These are phyloP conservation scores for Labroides dimidiatus DNA, from an alignment of 2,797 vertebrate species.

Conservation along the genomic window DNA sequence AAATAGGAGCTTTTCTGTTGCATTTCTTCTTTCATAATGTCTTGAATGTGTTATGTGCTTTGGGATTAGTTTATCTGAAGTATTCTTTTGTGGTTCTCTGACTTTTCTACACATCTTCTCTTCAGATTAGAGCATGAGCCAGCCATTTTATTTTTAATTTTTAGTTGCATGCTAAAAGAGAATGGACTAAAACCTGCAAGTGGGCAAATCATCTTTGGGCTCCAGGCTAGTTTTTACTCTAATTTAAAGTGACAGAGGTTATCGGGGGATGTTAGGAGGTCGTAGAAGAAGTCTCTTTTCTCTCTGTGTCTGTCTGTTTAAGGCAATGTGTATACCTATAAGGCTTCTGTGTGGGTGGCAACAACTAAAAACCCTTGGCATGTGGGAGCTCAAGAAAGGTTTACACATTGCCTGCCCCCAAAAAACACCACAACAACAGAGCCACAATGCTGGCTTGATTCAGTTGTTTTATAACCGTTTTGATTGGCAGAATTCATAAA, in stretches of 20 bases:
- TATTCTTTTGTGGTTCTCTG: conserved; percentile 31
- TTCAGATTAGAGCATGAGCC: conserved; percentile 56
- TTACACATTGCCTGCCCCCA: conserved; percentile 85
- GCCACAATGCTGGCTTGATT: conserved; percentile 68
- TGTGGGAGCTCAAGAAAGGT: conserved; percentile 83
- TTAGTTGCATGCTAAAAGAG: conserved; percentile 64
- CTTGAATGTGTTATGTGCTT: conserved; percentile 57
- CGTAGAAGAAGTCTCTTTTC: conserved; percentile 48
- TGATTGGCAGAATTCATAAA: conserved; percentile 66
- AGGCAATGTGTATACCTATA: conserved; percentile 82
- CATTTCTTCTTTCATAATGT: conserved; percentile 35
- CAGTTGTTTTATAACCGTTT: conserved; percentile 67
- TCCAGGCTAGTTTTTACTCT: conserved; percentile 42
- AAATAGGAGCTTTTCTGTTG: conserved; percentile 68
- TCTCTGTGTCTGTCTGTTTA: conserved; percentile 63
- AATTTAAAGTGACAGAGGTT: conserved; percentile 41
- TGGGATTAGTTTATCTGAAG: conserved; percentile 48
- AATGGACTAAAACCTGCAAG: conserved; percentile 62
- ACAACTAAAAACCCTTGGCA: conserved; percentile 80
- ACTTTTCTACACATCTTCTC: conserved; percentile 55
- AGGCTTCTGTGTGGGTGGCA: conserved; percentile 83
- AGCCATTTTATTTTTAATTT: conserved; percentile 46
- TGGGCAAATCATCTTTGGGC: conserved; percentile 47
- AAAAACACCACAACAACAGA: conserved; percentile 25
- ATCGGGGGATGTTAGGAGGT: conserved; percentile 33